Evolutionary conservation across 2,113 vertebrate species (phyloP).

Genomic region (Leucosticte australis): DNA sequence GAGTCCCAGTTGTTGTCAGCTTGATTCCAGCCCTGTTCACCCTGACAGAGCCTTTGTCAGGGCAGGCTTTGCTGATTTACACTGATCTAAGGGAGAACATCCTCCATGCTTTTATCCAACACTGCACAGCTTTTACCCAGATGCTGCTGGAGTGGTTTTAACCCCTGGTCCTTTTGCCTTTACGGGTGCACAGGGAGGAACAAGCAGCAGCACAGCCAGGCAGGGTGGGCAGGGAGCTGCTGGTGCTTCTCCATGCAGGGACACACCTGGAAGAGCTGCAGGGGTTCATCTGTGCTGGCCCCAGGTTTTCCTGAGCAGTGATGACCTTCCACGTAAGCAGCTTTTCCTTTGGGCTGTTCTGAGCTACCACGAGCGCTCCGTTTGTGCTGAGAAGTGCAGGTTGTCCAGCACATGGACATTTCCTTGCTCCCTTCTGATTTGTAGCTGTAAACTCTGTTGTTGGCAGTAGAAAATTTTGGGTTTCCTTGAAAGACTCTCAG

Average conservation of each 20-base stretch:
- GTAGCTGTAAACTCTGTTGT: neutral
- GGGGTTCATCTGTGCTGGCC: neutral
- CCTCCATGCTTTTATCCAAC: neutral
- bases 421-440: neutral
- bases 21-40: neutral
- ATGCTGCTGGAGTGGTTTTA: neutral
- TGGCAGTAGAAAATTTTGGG: neutral
- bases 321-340: neutral
- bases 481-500: neutral
- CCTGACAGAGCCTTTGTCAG: neutral
- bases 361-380: rapidly evolving
- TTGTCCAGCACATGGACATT: rapidly evolving
- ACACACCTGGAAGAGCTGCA: neutral
- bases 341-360: neutral
- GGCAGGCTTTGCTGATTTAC: neutral
- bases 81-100: neutral
- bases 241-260: neutral
- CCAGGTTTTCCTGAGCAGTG: neutral
- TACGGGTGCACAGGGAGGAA: rapidly evolving
- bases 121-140: neutral
- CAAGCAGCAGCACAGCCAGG: neutral
- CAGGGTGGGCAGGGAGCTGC: neutral
- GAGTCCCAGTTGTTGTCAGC: neutral
- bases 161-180: neutral
- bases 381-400: neutral